Evolutionary conservation across 2,888 invertebrate genomes (phyloP).

Genomic region (Agonopterix heracliana): DNA sequence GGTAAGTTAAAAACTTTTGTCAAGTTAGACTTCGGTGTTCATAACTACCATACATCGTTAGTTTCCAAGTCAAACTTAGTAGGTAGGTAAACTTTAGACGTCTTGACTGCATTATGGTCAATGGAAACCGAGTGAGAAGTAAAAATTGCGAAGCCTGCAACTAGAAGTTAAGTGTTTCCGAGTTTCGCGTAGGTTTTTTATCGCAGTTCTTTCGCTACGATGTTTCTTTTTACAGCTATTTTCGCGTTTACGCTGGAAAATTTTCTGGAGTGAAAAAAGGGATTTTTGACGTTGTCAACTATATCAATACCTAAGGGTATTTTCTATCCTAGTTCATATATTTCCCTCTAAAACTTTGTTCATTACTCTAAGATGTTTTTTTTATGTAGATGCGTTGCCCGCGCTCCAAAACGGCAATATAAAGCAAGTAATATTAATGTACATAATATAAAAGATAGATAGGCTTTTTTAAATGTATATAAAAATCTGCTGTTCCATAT

Average conservation of each 20-base stretch:
- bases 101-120: constrained; percentile 48
- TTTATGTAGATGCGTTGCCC: no score
- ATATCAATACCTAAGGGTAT: no score
- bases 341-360: no score
- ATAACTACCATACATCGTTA: neutral
- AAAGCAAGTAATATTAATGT: no score
- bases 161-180: constrained; percentile 52
- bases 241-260: constrained; percentile 21
- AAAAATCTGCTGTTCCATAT: no score
- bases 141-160: constrained; percentile 39
- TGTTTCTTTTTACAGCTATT: constrained; percentile 17
- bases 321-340: no score
- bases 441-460: no score
- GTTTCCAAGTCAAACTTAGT: constrained; percentile 36
- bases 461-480: no score
- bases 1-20: neutral
- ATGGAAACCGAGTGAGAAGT: constrained; percentile 38
- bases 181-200: constrained; percentile 38
- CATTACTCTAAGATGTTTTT: no score
- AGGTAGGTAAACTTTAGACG: constrained; percentile 34
- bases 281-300: no score
- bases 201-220: constrained; percentile 25
- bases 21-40: neutral
- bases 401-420: no score
- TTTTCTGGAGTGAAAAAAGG: no score